Conservation (phyloP, 2,888 invertebrate genomes). For the Schizaphis graminum region DNA sequence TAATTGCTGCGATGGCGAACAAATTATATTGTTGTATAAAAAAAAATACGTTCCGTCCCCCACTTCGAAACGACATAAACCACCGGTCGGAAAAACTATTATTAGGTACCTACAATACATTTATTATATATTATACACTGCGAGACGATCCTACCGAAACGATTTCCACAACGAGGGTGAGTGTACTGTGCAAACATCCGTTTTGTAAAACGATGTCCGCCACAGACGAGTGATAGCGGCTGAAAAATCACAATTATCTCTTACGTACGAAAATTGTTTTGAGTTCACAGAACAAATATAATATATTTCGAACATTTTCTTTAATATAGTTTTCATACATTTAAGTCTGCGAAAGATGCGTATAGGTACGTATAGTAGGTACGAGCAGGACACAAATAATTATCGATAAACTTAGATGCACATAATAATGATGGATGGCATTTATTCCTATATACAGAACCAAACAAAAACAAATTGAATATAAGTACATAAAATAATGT, state of each 20-base stretch:
- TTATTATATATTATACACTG: neutral
- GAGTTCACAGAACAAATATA: neutral
- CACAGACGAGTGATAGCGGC: no score
- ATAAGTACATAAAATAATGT: neutral
- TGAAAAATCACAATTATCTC: neutral
- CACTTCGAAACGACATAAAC: neutral
- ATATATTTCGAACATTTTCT: neutral
- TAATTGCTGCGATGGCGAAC: conserved; percentile 38
- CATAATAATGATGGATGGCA: neutral
- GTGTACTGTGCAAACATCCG: conserved; percentile 9
- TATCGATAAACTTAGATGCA: neutral
- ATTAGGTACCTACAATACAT: neutral
- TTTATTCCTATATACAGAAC: neutral
- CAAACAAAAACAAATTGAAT: neutral
- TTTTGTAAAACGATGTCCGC: neutral
- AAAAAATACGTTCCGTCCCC: neutral
- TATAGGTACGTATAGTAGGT: neutral
- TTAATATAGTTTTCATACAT: neutral
- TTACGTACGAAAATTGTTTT: neutral
- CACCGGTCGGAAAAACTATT: neutral
- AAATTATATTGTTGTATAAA: neutral
- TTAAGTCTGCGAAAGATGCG: neutral
- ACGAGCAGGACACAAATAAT: neutral
- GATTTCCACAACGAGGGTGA: neutral
- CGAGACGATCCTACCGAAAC: neutral